Evolutionary conservation across 37 sponge, comb jelly and placozoan genomes (phyloP), one percentile per base, ranked within the genome.

Genomic region (Cliona cf. orientalis): DNA sequence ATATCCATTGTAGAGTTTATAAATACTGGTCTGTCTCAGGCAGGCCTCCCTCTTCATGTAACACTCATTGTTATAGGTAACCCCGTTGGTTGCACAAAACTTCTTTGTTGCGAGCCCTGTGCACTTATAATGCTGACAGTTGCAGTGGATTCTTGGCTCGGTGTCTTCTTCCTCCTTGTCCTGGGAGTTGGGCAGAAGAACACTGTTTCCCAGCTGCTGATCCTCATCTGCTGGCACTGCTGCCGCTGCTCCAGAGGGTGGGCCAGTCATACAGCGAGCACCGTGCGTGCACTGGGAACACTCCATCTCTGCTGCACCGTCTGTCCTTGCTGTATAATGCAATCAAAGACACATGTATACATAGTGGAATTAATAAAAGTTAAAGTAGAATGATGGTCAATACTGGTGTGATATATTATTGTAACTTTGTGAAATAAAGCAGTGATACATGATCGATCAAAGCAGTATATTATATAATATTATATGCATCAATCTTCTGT

Each of bases 41-140:
- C 75, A 75, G 37, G 75, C 55, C 39, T 57, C 75, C 59, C 34
- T 32, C 25, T 14, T 75, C 75, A 75, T 34, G 1, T 75, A 61
- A 75, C 75, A 75, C 40, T 37, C 40, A 9, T 42, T 49, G 23
- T 39, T 7, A 36, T 75, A 75, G 26, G 46, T 75, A 0, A 25
- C 31, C 2, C 61, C 61, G 37, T 58, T 42, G 26, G 61, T 46
- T 31, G 61, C 61, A 38, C 75, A 75, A 22, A 72, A 19, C 9
- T 33, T 25, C 28, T 42, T 23, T 34, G 9, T 21, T 5, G 56
- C 31, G 9, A 58, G 42, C 6, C 25, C 42, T 0, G 60, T 22
- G 25, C 61, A 58, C 12, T 5, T 34, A 1, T 38, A 29, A 6
- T 71, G 71, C 28, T 71, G 28, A 43, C 71, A 71, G 38, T 3